These are phyloP conservation scores for Osmoderma eremita DNA, from an alignment of 2,888 invertebrate genomes.

Conservation along the genomic window DNA sequence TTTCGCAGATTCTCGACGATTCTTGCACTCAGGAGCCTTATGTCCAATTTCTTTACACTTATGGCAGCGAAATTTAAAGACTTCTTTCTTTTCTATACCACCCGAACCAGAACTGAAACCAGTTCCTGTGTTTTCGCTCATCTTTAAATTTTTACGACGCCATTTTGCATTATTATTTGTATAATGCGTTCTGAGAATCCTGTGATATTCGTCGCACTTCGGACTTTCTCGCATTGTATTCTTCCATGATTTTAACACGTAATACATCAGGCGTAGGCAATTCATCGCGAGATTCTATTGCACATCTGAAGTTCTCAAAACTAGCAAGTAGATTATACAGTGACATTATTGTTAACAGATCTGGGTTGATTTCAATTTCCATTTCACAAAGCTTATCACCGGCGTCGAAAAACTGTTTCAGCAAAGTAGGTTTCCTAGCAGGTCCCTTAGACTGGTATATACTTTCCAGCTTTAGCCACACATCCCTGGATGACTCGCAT, in stretches of 20 bases:
- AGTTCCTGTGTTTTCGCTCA: too few relatives aligned
- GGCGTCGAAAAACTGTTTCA: slow-evolving; percentile 58
- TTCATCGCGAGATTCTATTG: slow-evolving; percentile 56
- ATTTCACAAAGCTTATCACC: slow-evolving; percentile 57
- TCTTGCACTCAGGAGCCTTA: background rate
- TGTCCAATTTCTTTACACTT: background rate
- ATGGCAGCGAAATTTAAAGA: background rate
- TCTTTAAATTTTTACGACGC: too few relatives aligned
- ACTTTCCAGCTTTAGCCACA: slow-evolving; percentile 57
- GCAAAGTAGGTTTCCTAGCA: slow-evolving; percentile 58
- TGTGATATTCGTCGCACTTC: too few relatives aligned
- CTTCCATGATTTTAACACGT: slow-evolving; percentile 53
- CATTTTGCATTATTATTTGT: too few relatives aligned
- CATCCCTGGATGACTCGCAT: slow-evolving; percentile 53
- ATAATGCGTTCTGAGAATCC: too few relatives aligned
- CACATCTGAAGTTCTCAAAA: slow-evolving; percentile 57
- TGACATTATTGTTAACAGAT: slow-evolving; percentile 53
- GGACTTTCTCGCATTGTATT: slow-evolving; percentile 44
- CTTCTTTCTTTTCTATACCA: background rate
- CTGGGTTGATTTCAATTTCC: slow-evolving; percentile 46
- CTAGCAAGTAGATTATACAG: slow-evolving; percentile 54
- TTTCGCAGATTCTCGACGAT: background rate
- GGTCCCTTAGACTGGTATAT: slow-evolving; percentile 59
- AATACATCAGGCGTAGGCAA: slow-evolving; percentile 52
- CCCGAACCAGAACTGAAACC: too few relatives aligned